Evolutionary conservation across 2,888 invertebrate species (phyloP), one percentile per base, ranked within the genome.

Genomic region (Eretmocerus hayati): DNA sequence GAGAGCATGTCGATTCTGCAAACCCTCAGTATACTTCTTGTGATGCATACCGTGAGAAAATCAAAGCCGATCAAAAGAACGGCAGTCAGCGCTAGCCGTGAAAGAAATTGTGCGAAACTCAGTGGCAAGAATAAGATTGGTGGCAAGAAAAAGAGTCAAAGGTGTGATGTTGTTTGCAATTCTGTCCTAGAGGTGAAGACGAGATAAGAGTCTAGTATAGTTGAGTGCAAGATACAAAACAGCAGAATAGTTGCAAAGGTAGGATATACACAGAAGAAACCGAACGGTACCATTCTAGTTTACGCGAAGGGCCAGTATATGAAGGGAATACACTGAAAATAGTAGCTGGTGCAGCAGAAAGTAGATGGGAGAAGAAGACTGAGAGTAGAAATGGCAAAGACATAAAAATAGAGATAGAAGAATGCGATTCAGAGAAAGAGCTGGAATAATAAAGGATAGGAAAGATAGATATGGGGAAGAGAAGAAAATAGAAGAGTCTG

Each of bases 271-370:
- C 40, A 46, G 23, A 50, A 35, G 40, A 50, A 46, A 43, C 43
- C 40, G 40, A 50, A 46, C 43, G 40, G 46, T 43, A 43, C 43
- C 46, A 31, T 46, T 50, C 31, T 36, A 42, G 46, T 42, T 46
- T 50, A 50, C 39, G 42, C 46, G 46, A 41, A 30, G 33, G 38
- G 45, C 44, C 45, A 50, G 46, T 37, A 46, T 32, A 38, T 50
- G 42, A 42, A 43, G 46, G 45, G 45, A 23, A 26, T 6, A 11
- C 26, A 6, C 26, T 9, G 26, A 6, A n/a, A 26, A 31, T 45
- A 45, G 45, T 41, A 45, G 45, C 18, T 20, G 36, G 26, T 11
- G 11, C 26, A 26, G 26, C 26, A 26, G 26, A 6, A 26, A 26
- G 26, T 26, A 26, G 26, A 11, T 9, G 11, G 26, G 11, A 26